Evolutionary conservation across 2,888 invertebrate species (phyloP).

Genomic region (Metallyticus violacea): DNA sequence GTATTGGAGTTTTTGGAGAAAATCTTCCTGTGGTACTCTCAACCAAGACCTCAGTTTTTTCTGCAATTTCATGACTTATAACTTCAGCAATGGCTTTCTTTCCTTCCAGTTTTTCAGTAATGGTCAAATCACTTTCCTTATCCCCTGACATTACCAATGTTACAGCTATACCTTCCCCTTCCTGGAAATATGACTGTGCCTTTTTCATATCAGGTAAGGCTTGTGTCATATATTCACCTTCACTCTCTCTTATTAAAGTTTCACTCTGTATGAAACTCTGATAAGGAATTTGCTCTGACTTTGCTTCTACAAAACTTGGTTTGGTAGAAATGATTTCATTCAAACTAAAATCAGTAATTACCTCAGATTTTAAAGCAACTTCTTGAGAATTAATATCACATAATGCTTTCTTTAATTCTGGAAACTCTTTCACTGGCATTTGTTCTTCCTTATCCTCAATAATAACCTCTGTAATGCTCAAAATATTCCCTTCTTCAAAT

Average conservation of each 20-base stretch:
- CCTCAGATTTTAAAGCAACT: slow-evolving; percentile 59
- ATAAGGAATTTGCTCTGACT: slow-evolving; percentile 51
- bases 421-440: slow-evolving; percentile 45
- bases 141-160: slow-evolving; percentile 42
- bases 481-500: slow-evolving; percentile 56
- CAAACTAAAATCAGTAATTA: slow-evolving; percentile 51
- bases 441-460: slow-evolving; percentile 50
- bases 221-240: slow-evolving; percentile 48
- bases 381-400: slow-evolving; percentile 52
- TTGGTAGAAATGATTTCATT: slow-evolving; percentile 36
- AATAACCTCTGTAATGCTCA: slow-evolving; percentile 55
- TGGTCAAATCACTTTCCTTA: slow-evolving; percentile 40
- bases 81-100: slow-evolving; percentile 50
- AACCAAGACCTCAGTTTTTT: slow-evolving; percentile 50
- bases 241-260: slow-evolving; percentile 57
- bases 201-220: slow-evolving; percentile 49
- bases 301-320: slow-evolving; percentile 46
- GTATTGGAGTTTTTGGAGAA: slow-evolving; percentile 51
- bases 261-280: slow-evolving; percentile 58
- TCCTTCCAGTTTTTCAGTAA: slow-evolving; percentile 45
- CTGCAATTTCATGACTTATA: slow-evolving; percentile 52
- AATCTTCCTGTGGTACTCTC: slow-evolving; percentile 48
- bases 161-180: slow-evolving; percentile 38
- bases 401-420: slow-evolving; percentile 52
- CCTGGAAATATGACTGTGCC: slow-evolving; percentile 47